Evolutionary conservation across 37 sponge, comb jelly and placozoan genomes (phyloP), one percentile per base, ranked within the genome.

Genomic region (Ianthella basta): DNA sequence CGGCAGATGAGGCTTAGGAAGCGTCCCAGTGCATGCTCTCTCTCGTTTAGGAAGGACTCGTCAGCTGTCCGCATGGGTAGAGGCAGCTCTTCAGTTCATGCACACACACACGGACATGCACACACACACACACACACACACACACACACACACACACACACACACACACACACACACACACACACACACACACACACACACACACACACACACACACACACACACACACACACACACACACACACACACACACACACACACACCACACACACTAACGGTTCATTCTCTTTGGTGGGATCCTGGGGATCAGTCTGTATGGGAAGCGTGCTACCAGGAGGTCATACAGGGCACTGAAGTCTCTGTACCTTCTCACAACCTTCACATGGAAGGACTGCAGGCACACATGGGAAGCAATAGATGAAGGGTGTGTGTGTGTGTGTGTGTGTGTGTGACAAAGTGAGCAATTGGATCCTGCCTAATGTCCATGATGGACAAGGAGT

Each of bases 281-380:
- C 4, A 97, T 60, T 72, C 90, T 94, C 89, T 97, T 97, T 14
- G 95, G 95, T n/a, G 97, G 95, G 30, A 97, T 64, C 60, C 88
- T 80, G 0, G 97, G 97, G 15, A 93, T 34, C 3, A 91, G 92
- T 14, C 97, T 82, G 81, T 92, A 97, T 12, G 95, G 95, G 68
- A 85, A 97, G n/a, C 93, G 66, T 37, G 80, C 32, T 12, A 88
- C 38, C n/a, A 97, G 87, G n/a, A 90, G 44, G 32, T 97, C 95
- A 73, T 95, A 70, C 66, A 97, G 89, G n/a, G 87, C 87, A 56
- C 89, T 93, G 82, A 97, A 97, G 68, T 97, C 95, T 78, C 83
- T 92, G 77, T 91, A 97, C 21, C 97, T 60, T 35, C 97, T 84
- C 66, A 81, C 72, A 0, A 95, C 91, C 59, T 86, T 86, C 18